Conservation (phyloP, 2,888 invertebrate genomes). For the Archaeoteleia sp. region DNA sequence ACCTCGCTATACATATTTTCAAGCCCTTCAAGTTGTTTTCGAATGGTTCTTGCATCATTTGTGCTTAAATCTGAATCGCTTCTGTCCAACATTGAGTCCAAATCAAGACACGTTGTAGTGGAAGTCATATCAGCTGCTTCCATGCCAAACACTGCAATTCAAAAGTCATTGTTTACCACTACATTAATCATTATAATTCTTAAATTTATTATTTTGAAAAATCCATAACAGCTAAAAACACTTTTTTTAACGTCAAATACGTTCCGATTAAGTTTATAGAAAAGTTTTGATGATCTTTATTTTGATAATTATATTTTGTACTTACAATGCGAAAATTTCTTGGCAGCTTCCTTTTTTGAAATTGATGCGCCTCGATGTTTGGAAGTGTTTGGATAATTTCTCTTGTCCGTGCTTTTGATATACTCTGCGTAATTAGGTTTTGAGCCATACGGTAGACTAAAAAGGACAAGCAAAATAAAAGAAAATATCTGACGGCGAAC, state of each 20-base stretch:
- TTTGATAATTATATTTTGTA: no score
- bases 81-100: conserved; percentile 86
- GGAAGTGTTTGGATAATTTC: conserved; percentile 63
- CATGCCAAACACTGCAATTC: conserved; percentile 80
- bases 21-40: conserved; percentile 87
- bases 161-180: no score
- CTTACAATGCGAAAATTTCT: conserved; percentile 71
- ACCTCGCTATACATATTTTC: conserved; percentile 93
- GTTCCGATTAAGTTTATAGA: no score
- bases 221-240: no score
- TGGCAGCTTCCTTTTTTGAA: conserved; percentile 69
- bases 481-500: conserved; percentile 12
- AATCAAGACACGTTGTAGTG: conserved; percentile 85
- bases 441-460: conserved; percentile 80
- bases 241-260: no score
- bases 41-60: conserved; percentile 85
- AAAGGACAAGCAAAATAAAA: conserved; percentile 51
- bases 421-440: conserved; percentile 78
- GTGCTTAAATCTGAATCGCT: conserved; percentile 86
- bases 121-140: conserved; percentile 87
- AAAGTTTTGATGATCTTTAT: no score
- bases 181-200: no score
- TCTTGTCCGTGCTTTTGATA: conserved; percentile 74
- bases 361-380: conserved; percentile 70
- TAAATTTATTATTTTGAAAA: no score